Percentiles rank a stretch among this genome's conserved stretches.
Evolutionary conservation across 2,888 invertebrate species (phyloP).

Genomic region (Phorcus lineatus): DNA sequence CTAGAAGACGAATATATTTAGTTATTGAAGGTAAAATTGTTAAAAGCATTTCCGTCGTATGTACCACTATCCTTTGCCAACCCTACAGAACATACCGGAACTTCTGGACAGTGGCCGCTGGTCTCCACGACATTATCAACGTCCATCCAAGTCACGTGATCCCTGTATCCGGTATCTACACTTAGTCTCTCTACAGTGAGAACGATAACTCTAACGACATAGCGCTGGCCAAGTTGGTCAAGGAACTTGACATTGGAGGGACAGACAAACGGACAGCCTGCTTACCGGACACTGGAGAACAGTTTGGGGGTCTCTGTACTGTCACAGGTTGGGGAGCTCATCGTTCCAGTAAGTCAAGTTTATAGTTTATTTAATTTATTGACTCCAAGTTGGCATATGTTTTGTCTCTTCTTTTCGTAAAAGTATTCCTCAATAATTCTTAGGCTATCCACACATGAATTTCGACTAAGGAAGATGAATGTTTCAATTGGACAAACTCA

Average conservation of each 20-base stretch:
- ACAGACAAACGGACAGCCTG: slow-evolving; percentile 22
- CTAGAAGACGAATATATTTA: no score
- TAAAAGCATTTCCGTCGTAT: no score
- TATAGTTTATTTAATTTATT: background rate
- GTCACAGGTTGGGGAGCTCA: slow-evolving; percentile 38
- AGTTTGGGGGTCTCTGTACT: slow-evolving; percentile 29
- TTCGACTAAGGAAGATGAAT: no score
- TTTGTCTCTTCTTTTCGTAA: no score
- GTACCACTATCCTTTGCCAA: no score
- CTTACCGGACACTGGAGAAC: slow-evolving; percentile 23
- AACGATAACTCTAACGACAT: slow-evolving; percentile 53
- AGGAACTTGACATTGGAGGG: background rate
- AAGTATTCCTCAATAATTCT: no score
- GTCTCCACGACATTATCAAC: slow-evolving; percentile 43
- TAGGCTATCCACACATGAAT: no score
- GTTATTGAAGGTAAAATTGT: no score
- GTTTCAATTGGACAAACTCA: no score
- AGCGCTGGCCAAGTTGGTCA: slow-evolving; percentile 48
- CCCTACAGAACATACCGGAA: background rate
- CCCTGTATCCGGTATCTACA: slow-evolving; percentile 41
- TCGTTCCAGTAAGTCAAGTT: slow-evolving; percentile 9
- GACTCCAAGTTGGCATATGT: no score
- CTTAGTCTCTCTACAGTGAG: slow-evolving; percentile 42
- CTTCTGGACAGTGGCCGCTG: slow-evolving; percentile 53
- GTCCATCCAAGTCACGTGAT: slow-evolving; percentile 43